phyloP scores from a whole-genome alignment of 1,140 invertebrate species.

The Diploscapter pachys region DNA sequence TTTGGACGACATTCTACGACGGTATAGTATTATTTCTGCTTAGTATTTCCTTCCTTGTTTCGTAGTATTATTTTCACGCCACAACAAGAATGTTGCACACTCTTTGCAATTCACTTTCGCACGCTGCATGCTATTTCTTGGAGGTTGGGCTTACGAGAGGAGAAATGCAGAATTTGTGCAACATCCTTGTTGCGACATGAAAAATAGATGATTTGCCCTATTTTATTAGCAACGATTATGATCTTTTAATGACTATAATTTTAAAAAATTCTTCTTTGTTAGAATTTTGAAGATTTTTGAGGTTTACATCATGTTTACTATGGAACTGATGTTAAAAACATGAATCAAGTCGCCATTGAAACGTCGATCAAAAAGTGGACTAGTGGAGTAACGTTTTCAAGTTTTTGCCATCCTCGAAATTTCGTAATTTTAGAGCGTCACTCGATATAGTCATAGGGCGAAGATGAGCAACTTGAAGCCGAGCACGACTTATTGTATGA shows the following conservation, averaged over 20 bases:
- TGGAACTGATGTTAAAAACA: neutral
- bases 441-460: slow-evolving; percentile 23
- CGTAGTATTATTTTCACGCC: too few relatives aligned
- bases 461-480: slow-evolving; percentile 23
- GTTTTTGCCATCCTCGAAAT: neutral
- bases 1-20: slow-evolving; percentile 28
- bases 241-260: neutral
- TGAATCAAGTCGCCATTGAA: neutral
- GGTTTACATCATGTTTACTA: neutral
- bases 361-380: too few relatives aligned
- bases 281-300: neutral
- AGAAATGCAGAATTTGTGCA: too few relatives aligned
- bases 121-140: too few relatives aligned
- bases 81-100: too few relatives aligned
- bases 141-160: too few relatives aligned
- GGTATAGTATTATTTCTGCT: neutral
- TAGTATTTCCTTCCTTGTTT: too few relatives aligned
- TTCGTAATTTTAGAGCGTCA: slow-evolving; percentile 8
- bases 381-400: too few relatives aligned
- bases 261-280: neutral
- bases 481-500: slow-evolving; percentile 25
- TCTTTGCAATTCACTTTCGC: too few relatives aligned
- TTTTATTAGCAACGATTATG: neutral
- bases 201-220: too few relatives aligned
- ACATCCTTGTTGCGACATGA: too few relatives aligned